Percentiles rank a stretch among this genome's conserved stretches.
Evolutionary conservation across 2,888 invertebrate genomes (phyloP).

Genomic region (Melanophora roralis): DNA sequence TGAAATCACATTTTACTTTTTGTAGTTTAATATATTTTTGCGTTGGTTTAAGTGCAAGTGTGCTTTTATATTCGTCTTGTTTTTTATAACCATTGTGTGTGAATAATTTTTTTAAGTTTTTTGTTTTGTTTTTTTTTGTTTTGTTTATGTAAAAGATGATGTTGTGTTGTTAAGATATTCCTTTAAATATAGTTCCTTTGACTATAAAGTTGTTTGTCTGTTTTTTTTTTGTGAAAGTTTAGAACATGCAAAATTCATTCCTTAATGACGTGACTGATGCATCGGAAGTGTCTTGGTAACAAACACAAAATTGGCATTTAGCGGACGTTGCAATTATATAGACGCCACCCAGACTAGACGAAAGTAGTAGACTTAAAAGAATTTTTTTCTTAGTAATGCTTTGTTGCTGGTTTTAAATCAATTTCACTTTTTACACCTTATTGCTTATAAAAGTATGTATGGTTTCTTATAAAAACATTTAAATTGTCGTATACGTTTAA

Average conservation of each 20-base stretch:
- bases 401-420: background rate
- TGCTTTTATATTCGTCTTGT: background rate
- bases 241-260: slow-evolving; percentile 62
- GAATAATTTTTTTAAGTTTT: slow-evolving; percentile 9
- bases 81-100: slow-evolving; percentile 26
- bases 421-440: slow-evolving; percentile 49
- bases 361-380: slow-evolving; percentile 59
- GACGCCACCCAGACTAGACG: slow-evolving; percentile 67
- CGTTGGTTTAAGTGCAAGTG: slow-evolving; percentile 43
- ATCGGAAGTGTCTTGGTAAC: slow-evolving; percentile 62
- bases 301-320: slow-evolving; percentile 57
- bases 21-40: slow-evolving; percentile 43
- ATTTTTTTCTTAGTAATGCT: slow-evolving; percentile 19
- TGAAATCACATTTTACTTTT: slow-evolving; percentile 57
- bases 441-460: slow-evolving; percentile 21
- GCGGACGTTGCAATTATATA: slow-evolving; percentile 65
- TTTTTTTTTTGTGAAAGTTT: slow-evolving; percentile 40
- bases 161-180: slow-evolving; percentile 38
- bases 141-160: slow-evolving; percentile 34
- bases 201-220: background rate
- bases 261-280: slow-evolving; percentile 57
- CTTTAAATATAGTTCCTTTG: slow-evolving; percentile 16
- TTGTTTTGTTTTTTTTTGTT: background rate
- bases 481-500: too few species aligned
- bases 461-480: too few species aligned